These are phyloP conservation scores for Trachythela sp. DNA, from an alignment of 64 coral and sea anemone species.

Conservation along the genomic window DNA sequence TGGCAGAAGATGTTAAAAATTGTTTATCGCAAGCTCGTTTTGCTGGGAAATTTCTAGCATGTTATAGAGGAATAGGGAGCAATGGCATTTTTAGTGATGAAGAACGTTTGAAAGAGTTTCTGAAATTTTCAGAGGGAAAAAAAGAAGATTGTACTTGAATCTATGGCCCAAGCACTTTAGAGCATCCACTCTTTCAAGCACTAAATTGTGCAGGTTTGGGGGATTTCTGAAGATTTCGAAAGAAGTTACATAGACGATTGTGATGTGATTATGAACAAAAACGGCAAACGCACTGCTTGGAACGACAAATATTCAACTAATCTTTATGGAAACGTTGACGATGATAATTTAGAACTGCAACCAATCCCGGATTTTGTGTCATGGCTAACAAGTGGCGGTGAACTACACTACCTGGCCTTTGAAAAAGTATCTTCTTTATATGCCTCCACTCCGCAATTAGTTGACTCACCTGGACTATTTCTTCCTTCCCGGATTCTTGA, in stretches of 20 bases:
- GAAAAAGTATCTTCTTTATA: not conserved
- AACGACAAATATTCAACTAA: conserved; percentile 25
- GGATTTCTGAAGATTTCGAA: not conserved
- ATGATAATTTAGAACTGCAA: not conserved
- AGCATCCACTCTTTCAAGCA: conserved; percentile 16
- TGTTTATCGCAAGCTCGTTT: conserved; percentile 34
- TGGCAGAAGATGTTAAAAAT: conserved; percentile 50
- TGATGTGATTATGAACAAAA: not conserved
- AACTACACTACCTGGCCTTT: not conserved
- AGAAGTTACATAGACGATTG: conserved; percentile 7
- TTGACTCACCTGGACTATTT: not conserved
- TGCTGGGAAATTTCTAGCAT: conserved; percentile 28
- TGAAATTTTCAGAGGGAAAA: conserved; percentile 38
- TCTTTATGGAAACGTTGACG: not conserved
- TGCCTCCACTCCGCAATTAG: not conserved
- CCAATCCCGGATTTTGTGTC: not conserved
- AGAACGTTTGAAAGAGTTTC: conserved; percentile 52
- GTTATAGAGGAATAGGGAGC: conserved; percentile 39
- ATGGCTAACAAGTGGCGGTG: not conserved
- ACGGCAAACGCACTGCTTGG: not conserved
- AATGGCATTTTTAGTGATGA: conserved; percentile 56
- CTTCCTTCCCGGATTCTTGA: not conserved
- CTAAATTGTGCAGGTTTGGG: conserved; percentile 10
- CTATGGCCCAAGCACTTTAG: not conserved
- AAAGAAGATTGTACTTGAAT: conserved; percentile 41